These are phyloP conservation scores for Staurois parvus DNA, from an alignment of 2,797 vertebrate species.

Conservation along the genomic window DNA sequence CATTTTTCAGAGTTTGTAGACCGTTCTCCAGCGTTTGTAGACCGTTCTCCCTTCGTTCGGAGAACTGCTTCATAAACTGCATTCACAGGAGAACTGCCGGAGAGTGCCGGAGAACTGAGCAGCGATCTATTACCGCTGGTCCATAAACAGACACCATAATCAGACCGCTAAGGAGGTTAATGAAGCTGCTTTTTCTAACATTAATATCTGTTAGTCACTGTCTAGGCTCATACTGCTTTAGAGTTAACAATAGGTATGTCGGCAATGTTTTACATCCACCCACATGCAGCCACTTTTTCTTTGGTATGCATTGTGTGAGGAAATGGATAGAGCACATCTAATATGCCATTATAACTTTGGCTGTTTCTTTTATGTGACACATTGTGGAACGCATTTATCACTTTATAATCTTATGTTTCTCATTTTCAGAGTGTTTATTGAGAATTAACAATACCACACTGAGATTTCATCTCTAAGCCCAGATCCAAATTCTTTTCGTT, in stretches of 20 bases:
- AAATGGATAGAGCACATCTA: conserved; percentile 60
- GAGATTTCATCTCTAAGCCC: conserved; percentile 44
- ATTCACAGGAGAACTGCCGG: no score
- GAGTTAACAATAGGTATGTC: conserved; percentile 58
- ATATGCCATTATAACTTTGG: conserved; percentile 60
- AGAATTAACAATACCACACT: conserved; percentile 54
- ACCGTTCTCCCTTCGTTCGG: no score
- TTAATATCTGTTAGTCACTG: neutral
- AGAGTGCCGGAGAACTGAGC: no score
- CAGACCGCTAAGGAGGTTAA: no score
- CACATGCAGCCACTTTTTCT: conserved; percentile 48
- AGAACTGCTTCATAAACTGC: no score
- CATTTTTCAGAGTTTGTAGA: no score
- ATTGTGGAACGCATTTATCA: conserved; percentile 59
- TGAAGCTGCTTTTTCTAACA: neutral
- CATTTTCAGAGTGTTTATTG: conserved; percentile 47
- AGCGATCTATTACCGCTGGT: no score
- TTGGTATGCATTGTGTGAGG: conserved; percentile 56
- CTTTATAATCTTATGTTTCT: conserved; percentile 55
- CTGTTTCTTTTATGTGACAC: conserved; percentile 58
- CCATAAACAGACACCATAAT: no score
- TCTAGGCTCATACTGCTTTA: neutral
- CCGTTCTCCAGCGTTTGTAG: no score
- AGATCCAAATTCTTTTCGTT: conserved; percentile 54
- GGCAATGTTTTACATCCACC: conserved; percentile 53